Conservation (phyloP, 2,888 invertebrate genomes). For the Ferdinandea cuprea region DNA sequence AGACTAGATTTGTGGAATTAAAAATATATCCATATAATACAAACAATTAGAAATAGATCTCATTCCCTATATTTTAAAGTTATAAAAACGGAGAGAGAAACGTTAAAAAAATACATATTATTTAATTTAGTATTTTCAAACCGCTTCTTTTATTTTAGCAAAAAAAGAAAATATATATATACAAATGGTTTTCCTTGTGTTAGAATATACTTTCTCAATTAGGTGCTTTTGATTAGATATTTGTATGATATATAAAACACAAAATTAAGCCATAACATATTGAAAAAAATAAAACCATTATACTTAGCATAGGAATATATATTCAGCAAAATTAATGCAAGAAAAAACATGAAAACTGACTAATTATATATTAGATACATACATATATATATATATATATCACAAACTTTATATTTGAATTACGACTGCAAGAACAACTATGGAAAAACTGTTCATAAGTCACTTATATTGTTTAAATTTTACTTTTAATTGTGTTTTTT, state of each 20-base stretch:
- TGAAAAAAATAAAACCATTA: slow-evolving; percentile 29
- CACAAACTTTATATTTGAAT: slow-evolving; percentile 72
- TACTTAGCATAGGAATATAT: slow-evolving; percentile 62
- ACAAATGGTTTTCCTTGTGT: slow-evolving; percentile 50
- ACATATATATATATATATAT: slow-evolving; percentile 66
- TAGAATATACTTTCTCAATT: slow-evolving; percentile 62
- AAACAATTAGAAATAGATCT: slow-evolving; percentile 25
- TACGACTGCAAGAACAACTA: slow-evolving; percentile 75
- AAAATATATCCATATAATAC: slow-evolving; percentile 22
- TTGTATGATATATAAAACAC: slow-evolving; percentile 62
- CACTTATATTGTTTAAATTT: slow-evolving; percentile 16
- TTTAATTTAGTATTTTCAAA: too few species aligned
- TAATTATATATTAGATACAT: slow-evolving; percentile 64
- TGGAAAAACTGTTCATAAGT: slow-evolving; percentile 75
- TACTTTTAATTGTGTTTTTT: slow-evolving; percentile 38
- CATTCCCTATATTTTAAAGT: slow-evolving; percentile 11
- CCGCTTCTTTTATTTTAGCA: too few species aligned
- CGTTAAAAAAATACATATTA: not conserved
- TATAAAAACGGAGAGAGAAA: not conserved
- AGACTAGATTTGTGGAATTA: slow-evolving; percentile 54
- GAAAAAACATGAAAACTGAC: slow-evolving; percentile 54
- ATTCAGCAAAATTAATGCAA: slow-evolving; percentile 59
- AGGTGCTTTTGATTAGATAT: slow-evolving; percentile 72
- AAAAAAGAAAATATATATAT: too few species aligned
- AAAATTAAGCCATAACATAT: not conserved